Evolutionary conservation across 2,797 vertebrate genomes (phyloP).

Genomic region (Taeniopygia guttata): DNA sequence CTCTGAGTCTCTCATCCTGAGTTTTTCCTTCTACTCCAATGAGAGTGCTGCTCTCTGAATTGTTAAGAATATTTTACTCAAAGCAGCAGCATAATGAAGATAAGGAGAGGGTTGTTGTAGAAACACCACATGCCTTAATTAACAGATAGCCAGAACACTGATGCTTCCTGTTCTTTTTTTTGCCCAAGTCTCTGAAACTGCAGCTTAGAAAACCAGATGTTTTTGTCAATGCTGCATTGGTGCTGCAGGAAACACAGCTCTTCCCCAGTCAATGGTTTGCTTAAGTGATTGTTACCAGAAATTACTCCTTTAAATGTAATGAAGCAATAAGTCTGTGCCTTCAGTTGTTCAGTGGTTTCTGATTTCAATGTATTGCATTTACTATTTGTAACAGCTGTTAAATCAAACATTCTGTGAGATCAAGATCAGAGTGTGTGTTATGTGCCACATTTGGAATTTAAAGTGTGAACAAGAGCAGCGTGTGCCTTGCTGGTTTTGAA

Average conservation of each 20-base stretch:
- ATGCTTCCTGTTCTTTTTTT: conserved; percentile 13
- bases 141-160: conserved; percentile 34
- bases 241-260: background rate
- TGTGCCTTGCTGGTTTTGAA: background rate
- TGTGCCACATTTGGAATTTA: background rate
- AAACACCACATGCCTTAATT: conserved; percentile 21
- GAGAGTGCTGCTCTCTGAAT: background rate
- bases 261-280: background rate
- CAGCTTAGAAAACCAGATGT: background rate
- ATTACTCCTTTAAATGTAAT: background rate
- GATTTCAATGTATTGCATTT: background rate
- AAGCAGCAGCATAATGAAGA: conserved; percentile 12
- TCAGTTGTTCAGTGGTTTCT: background rate
- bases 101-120: background rate
- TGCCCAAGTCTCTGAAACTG: background rate
- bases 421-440: background rate
- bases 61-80: background rate
- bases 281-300: background rate
- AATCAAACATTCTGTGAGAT: background rate
- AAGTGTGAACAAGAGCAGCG: background rate
- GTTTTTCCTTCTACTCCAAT: background rate
- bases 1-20: background rate
- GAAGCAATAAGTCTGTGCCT: background rate
- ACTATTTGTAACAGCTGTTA: background rate
- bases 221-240: background rate